These are phyloP conservation scores for Leuciscus idus DNA, from an alignment of 2,113 vertebrate species.

Conservation along the genomic window DNA sequence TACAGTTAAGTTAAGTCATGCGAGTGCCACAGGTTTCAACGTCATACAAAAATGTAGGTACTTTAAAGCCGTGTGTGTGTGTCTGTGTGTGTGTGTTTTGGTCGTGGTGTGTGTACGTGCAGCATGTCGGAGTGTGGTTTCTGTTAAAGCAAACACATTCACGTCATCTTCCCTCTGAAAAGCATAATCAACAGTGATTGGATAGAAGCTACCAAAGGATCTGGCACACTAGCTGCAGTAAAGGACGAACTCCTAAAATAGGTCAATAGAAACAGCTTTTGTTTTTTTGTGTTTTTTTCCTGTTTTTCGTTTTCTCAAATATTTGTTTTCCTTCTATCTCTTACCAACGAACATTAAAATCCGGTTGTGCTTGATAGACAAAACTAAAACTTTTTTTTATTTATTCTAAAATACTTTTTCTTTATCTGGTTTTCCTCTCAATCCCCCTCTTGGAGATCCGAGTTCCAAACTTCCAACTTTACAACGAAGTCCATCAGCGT, in stretches of 20 bases:
- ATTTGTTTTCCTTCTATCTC: constrained; percentile 63
- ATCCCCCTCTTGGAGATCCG: constrained; percentile 75
- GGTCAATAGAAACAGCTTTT: constrained; percentile 71
- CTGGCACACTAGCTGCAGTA: constrained; percentile 67
- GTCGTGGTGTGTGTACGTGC: constrained; percentile 17
- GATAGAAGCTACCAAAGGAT: constrained; percentile 63
- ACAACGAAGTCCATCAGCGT: constrained; percentile 81
- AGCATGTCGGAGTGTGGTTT: constrained; percentile 52
- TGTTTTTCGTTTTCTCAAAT: constrained; percentile 56
- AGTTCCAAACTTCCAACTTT: constrained; percentile 64
- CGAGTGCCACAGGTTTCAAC: constrained; percentile 77
- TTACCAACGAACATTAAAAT: constrained; percentile 75
- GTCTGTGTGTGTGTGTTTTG: constrained; percentile 23
- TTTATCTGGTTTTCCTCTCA: constrained; percentile 56
- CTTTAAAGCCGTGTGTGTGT: constrained; percentile 72
- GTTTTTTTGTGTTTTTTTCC: constrained; percentile 45
- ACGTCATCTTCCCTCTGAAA: constrained; percentile 66
- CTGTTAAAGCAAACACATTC: constrained; percentile 73
- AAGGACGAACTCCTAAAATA: constrained; percentile 63
- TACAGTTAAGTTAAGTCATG: constrained; percentile 79
- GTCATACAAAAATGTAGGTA: constrained; percentile 69
- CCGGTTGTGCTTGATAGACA: constrained; percentile 89
- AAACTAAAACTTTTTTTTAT: constrained; percentile 75
- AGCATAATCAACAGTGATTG: constrained; percentile 59
- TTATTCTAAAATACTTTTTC: constrained; percentile 75